Evolutionary conservation across 2,113 vertebrate species (phyloP), one percentile per base, ranked within the genome.

Genomic region (Dicentrarchus labrax): DNA sequence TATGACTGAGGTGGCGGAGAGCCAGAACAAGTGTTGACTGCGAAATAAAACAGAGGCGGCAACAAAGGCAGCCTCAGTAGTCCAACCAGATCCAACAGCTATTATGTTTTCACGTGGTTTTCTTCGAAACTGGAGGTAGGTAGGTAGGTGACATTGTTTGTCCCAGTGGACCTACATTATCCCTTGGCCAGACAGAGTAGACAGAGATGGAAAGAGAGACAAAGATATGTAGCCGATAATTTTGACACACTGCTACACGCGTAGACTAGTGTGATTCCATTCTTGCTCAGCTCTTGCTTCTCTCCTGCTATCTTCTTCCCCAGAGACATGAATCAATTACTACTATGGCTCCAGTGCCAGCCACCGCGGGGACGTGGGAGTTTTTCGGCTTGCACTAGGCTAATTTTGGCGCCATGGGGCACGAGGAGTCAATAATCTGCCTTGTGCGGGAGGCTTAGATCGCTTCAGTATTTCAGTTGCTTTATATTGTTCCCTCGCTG

Each of bases 321-420:
- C 4, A 17, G 70, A 83, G 77, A 71, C 65, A 11, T 43, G 38
- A 89, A 84, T 88, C 88, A 83, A 87, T 93, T 89, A 75, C 75
- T 50, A 24, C 65, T 50, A 50, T 41, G 83, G 80, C 76, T 72
- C 39, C 50, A n/a, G 62, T 78, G 57, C 67, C 82, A 82, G 78
- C 74, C 47, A 64, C 22, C 5, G 8, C 15, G 30, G 66, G 74
- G 72, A 67, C 22, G 53, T 54, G 50, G 77, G 50, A 76, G 66
- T 65, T 64, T 72, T 80, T 51, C 9, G 15, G 80, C 64, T 68
- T 72, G 38, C 22, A 16, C 56, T 61, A 39, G 45, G 78, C 81
- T 88, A 84, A 88, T 88, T 83, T 76, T 79, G 80, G 76, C 50
- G 30, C 82, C 81, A 48, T 54, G 69, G 80, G 82, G 68, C 76